A percentile compares a stretch with the other conserved stretches of the same genome.
Evolutionary conservation across 1,140 invertebrate genomes (phyloP).

Genomic region (Megalopta genalis): DNA sequence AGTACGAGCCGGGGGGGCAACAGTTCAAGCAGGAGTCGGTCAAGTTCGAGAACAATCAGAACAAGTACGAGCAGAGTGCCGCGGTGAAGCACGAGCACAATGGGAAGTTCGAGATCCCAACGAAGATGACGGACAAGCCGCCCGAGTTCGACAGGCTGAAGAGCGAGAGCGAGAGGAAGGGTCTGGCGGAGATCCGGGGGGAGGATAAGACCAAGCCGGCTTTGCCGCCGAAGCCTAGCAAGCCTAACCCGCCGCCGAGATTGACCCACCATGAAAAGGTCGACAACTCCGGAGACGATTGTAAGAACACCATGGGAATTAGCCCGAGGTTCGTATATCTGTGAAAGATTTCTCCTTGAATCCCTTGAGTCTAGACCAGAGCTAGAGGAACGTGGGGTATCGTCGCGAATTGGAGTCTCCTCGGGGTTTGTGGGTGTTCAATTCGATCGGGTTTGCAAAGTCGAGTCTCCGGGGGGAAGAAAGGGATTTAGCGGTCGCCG

Average conservation of each 20-base stretch:
- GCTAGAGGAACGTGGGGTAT: too few relatives aligned
- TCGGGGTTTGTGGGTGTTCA: too few relatives aligned
- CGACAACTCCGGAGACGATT: conserved; percentile 57
- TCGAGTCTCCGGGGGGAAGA: too few relatives aligned
- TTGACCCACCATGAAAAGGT: conserved; percentile 77
- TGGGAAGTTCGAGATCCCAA: conserved; percentile 65
- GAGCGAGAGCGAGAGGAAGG: conserved; percentile 66
- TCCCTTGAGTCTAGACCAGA: too few relatives aligned
- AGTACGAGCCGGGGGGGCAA: conserved; percentile 46
- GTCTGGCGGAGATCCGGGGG: conserved; percentile 61
- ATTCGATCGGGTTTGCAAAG: too few relatives aligned
- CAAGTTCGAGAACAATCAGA: conserved; percentile 53
- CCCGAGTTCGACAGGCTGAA: conserved; percentile 73
- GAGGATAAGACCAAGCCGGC: conserved; percentile 77
- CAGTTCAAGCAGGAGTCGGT: conserved; percentile 48
- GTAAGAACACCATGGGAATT: conserved; percentile 42
- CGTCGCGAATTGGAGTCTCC: too few relatives aligned
- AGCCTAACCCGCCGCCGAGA: conserved; percentile 77
- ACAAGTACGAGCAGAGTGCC: conserved; percentile 63
- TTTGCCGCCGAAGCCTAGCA: conserved; percentile 77
- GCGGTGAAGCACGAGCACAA: conserved; percentile 71
- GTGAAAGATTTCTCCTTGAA: too few relatives aligned
- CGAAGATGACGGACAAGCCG: conserved; percentile 67
- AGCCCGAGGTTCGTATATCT: conserved; percentile 44
- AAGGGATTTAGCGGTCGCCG: too few relatives aligned